Conservation (phyloP, 2,888 invertebrate genomes). For the Cataglyphis cursor region DNA sequence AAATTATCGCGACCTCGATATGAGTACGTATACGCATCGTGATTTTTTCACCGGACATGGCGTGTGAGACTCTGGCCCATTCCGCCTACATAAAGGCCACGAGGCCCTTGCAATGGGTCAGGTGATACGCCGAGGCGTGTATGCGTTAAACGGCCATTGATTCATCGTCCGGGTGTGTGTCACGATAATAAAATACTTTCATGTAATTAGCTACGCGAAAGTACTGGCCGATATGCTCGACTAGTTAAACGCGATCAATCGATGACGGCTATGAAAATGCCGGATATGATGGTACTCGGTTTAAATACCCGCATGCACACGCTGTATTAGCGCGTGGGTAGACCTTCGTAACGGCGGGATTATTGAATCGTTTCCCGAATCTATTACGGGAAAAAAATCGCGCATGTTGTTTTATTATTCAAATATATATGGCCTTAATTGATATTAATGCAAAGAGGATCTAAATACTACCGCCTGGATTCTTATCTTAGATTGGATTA, state of each 20-base stretch:
- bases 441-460: constrained; percentile 2
- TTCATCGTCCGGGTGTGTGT: constrained; percentile 47
- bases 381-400: background rate
- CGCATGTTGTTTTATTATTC: background rate
- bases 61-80: constrained; percentile 45
- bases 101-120: constrained; percentile 23
- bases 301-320: constrained; percentile 54
- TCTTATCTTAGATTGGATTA: constrained; percentile 28
- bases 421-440: constrained; percentile 25
- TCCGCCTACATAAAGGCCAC: constrained; percentile 66
- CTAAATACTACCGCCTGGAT: background rate
- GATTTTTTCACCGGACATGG: constrained; percentile 33
- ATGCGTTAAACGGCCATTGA: constrained; percentile 54
- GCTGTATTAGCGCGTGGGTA: constrained; percentile 28
- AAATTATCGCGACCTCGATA: constrained; percentile 62
- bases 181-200: constrained; percentile 58
- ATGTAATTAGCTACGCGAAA: constrained; percentile 52
- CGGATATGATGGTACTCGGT: constrained; percentile 61
- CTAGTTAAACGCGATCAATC: constrained; percentile 47
- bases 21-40: background rate
- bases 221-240: constrained; percentile 33
- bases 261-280: constrained; percentile 45
- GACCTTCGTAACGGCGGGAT: constrained; percentile 26
- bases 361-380: constrained; percentile 6
- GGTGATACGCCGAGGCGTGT: constrained; percentile 44